Evolutionary conservation across 2,113 vertebrate species (phyloP).

Genomic region (Ammodytes marinus): DNA sequence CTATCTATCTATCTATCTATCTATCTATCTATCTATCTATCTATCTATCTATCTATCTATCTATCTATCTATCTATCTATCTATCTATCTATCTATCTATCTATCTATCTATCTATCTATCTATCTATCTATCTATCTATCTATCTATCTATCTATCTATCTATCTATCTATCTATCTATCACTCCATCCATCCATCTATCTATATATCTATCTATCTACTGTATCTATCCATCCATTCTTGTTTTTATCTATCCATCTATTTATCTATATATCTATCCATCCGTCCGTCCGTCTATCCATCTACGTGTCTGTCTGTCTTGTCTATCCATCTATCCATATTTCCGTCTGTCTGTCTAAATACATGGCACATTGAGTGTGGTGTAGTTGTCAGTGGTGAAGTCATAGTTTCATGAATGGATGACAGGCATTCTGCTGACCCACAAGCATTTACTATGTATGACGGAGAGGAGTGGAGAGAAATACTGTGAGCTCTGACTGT

Average conservation of each 20-base stretch:
- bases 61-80: background rate
- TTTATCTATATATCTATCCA: background rate
- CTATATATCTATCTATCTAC: too few species aligned
- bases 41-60: too few species aligned
- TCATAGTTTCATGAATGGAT: background rate
- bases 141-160: background rate
- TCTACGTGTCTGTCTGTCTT: too few species aligned
- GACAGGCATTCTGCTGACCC: background rate
- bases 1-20: too few species aligned
- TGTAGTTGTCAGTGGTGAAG: background rate
- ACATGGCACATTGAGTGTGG: background rate
- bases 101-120: background rate
- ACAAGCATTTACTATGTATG: background rate
- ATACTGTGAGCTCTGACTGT: background rate
- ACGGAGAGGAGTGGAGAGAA: background rate
- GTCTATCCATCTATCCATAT: background rate
- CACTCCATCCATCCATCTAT: too few species aligned
- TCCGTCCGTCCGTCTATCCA: background rate
- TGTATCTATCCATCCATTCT: too few species aligned
- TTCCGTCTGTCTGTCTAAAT: background rate
- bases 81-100: background rate
- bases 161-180: background rate
- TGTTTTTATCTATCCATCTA: too few species aligned
- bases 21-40: too few species aligned
- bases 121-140: background rate